phyloP scores from a whole-genome alignment of 1,140 invertebrate genomes.

The Trichonephila clavipes region DNA sequence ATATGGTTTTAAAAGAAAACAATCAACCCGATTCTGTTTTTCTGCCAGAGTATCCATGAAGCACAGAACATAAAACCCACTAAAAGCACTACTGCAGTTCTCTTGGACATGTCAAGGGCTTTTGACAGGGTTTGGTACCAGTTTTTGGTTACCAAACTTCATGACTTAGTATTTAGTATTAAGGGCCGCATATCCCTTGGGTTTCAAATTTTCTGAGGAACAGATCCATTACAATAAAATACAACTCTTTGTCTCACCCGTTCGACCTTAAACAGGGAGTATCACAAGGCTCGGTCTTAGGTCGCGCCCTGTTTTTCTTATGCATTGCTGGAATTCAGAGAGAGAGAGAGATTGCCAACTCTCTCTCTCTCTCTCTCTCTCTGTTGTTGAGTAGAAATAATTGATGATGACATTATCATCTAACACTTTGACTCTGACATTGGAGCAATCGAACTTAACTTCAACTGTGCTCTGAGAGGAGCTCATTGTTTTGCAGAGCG shows the following conservation, averaged over 20 bases:
- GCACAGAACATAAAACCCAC: background rate
- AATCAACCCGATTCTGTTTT: background rate
- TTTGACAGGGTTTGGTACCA: constrained; percentile 25
- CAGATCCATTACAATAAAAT: background rate
- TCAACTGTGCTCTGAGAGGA: background rate
- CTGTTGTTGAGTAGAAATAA: background rate
- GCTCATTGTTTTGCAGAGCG: no score
- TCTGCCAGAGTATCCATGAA: constrained; percentile 2
- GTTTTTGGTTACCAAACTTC: background rate
- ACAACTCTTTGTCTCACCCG: background rate
- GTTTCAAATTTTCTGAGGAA: background rate
- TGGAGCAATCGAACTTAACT: background rate
- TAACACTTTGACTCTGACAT: constrained; percentile 1
- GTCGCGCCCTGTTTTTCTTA: background rate
- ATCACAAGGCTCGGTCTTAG: background rate
- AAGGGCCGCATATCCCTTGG: background rate
- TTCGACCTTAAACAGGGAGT: background rate
- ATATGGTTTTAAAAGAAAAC: background rate
- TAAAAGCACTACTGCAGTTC: background rate
- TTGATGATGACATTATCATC: constrained; percentile 31
- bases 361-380: no score
- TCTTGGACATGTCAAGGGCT: constrained; percentile 24
- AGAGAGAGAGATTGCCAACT: background rate
- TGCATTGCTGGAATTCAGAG: background rate
- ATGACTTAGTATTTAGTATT: constrained; percentile 14